Base-by-base conservation (phyloP, 2,888 invertebrate species). In the Pristionchus japonicus region DNA sequence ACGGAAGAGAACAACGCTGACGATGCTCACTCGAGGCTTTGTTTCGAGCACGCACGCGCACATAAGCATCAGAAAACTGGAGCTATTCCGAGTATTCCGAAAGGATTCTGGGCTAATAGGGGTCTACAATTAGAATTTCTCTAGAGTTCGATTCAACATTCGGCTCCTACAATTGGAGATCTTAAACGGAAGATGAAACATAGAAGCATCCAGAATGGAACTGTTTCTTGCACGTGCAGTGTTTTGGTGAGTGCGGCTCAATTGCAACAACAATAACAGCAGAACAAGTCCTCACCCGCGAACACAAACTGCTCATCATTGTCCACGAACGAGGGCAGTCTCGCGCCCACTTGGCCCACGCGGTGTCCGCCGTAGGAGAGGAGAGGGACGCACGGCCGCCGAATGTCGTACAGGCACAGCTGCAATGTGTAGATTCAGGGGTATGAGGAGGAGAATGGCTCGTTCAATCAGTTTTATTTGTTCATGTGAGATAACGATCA, bases 231-330 rank as follows among this genome's bases (percentile, higher is more conserved):
- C n/a, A n/a, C n/a, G n/a, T n/a, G n/a, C n/a, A n/a, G n/a, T n/a
- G n/a, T n/a, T n/a, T n/a, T n/a, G n/a, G n/a, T n/a, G n/a, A n/a
- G n/a, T 13, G 49, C 49, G 20, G 11, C 31, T 74, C 47, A 40
- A 23, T 43, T 40, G 2, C 40, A 52, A 20, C 40, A 20, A 23
- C 31, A 83, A 34, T 4, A 3, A 47, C 15, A n/a, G 6, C 17
- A 0, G 6, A 1, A 1, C 52, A 15, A 40, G 11, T 37, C 2
- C 40, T 40, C 11, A 86, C 86, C 86, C 7, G 86, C 86, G 34
- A 70, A 86, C 27, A 86, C 86, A 37, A 86, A 86, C n/a, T 86
- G 47, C 74, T 86, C 86, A 27, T 86, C 86, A 9, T 86, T 17
- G 23, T 86, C 86, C 0, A 86, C 86, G 34, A 86, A 86, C 15